Percentiles rank a stretch among this genome's conserved stretches.
Conservation (phyloP, 2,797 vertebrate genomes). For the Anabacerthia variegaticeps region DNA sequence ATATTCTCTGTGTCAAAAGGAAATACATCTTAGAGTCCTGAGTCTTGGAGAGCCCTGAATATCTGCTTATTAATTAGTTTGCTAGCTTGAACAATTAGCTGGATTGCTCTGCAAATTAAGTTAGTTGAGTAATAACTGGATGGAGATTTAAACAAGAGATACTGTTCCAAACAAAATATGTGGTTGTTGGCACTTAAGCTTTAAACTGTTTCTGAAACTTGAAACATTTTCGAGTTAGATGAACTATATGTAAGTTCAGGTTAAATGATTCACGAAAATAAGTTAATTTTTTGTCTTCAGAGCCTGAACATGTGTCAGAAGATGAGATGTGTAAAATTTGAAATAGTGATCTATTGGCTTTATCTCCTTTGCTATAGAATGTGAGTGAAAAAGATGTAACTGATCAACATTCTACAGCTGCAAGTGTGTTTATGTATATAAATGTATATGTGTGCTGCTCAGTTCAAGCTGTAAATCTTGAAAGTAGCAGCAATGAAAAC, state of each 20-base stretch:
- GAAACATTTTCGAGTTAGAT: neutral
- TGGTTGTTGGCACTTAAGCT: neutral
- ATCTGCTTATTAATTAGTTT: neutral
- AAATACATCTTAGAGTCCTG: neutral
- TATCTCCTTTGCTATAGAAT: neutral
- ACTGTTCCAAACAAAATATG: neutral
- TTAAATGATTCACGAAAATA: rapidly evolving
- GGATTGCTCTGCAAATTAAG: neutral
- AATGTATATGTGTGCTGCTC: neutral
- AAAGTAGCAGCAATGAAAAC: neutral
- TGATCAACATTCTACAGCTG: neutral
- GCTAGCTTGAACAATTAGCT: neutral
- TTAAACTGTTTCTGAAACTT: neutral
- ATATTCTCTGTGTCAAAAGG: neutral
- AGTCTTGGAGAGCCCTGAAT: neutral
- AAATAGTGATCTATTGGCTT: neutral
- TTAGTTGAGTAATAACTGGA: neutral
- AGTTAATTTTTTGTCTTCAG: neutral
- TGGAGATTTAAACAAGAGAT: neutral
- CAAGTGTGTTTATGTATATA: neutral
- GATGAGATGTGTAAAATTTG: neutral
- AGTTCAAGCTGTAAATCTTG: neutral
- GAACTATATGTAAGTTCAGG: neutral
- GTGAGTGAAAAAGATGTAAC: neutral
- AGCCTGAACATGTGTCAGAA: neutral